These are phyloP conservation scores for Chelon labrosus DNA, from an alignment of 2,797 vertebrate species.

Conservation along the genomic window DNA sequence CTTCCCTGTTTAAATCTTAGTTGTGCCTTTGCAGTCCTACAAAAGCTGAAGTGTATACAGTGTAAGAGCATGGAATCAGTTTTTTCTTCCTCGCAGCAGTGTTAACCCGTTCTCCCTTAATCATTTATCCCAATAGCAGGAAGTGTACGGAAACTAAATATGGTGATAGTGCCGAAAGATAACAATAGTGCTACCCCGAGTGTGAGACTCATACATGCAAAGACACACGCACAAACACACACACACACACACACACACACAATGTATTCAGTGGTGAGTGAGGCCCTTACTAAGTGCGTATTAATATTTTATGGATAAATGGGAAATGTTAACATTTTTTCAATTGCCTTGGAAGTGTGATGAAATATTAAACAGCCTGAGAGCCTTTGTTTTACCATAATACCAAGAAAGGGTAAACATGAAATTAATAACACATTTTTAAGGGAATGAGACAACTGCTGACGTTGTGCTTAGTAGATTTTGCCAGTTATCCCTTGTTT, in stretches of 20 bases:
- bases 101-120: not conserved
- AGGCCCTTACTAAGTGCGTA: constrained; percentile 78
- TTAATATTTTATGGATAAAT: constrained; percentile 84
- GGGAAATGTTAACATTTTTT: constrained; percentile 82
- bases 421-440: constrained; percentile 68
- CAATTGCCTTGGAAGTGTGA: constrained; percentile 73
- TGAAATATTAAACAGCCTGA: constrained; percentile 80
- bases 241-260: constrained; percentile 32
- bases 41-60: not conserved
- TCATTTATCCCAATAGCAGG: constrained; percentile 1
- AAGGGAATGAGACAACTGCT: constrained; percentile 35
- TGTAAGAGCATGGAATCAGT: not conserved
- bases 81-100: constrained; percentile 1
- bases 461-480: constrained; percentile 31
- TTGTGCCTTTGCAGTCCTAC: not conserved
- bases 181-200: constrained; percentile 35
- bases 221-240: constrained; percentile 13
- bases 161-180: constrained; percentile 20
- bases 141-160: not conserved
- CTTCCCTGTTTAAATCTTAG: not conserved
- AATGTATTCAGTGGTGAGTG: constrained; percentile 46
- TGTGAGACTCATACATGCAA: constrained; percentile 9
- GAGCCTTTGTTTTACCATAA: constrained; percentile 80
- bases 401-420: constrained; percentile 71
- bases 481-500: constrained; percentile 17